Percentiles rank a stretch among this genome's conserved stretches.
Evolutionary conservation across 2,113 vertebrate species (phyloP).

Genomic region (Chinchilla lanigera): DNA sequence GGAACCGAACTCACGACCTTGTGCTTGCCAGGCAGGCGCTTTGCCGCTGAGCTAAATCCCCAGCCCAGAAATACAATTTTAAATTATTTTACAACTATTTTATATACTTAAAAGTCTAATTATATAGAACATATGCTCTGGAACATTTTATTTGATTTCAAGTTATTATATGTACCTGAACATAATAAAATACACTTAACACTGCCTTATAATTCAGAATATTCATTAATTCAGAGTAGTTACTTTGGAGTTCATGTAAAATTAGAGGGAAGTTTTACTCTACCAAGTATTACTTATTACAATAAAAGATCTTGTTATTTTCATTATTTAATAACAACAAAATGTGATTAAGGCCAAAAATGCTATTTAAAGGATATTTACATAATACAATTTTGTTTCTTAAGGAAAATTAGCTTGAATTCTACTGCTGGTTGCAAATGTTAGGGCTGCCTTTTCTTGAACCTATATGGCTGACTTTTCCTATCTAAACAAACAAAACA

Average conservation of each 20-base stretch:
- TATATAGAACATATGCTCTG: background rate
- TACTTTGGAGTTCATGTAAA: conserved; percentile 32
- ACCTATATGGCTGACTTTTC: background rate
- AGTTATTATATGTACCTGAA: conserved; percentile 8
- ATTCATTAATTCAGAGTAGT: conserved; percentile 47
- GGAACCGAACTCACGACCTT: too few species aligned
- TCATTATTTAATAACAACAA: conserved; percentile 48
- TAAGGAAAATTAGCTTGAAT: conserved; percentile 44
- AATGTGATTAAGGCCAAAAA: conserved; percentile 2
- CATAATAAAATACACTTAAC: conserved; percentile 47
- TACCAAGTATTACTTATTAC: conserved; percentile 22
- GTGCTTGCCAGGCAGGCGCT: too few species aligned
- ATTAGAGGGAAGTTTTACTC: background rate
- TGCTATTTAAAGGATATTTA: conserved; percentile 34
- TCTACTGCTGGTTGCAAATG: conserved; percentile 32
- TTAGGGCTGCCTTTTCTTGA: background rate
- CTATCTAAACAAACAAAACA: background rate
- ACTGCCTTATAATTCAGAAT: conserved; percentile 37
- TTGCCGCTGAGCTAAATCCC: too few species aligned
- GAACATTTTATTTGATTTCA: conserved; percentile 49
- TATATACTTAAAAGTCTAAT: conserved; percentile 50
- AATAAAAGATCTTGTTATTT: conserved; percentile 23
- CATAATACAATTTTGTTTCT: conserved; percentile 36
- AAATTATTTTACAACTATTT: conserved; percentile 40
- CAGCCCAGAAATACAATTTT: conserved; percentile 43